A percentile compares a stretch with the other conserved stretches of the same genome.
These are phyloP conservation scores for Eucriotettix oculatus DNA, from an alignment of 2,888 invertebrate genomes.

Conservation along the genomic window DNA sequence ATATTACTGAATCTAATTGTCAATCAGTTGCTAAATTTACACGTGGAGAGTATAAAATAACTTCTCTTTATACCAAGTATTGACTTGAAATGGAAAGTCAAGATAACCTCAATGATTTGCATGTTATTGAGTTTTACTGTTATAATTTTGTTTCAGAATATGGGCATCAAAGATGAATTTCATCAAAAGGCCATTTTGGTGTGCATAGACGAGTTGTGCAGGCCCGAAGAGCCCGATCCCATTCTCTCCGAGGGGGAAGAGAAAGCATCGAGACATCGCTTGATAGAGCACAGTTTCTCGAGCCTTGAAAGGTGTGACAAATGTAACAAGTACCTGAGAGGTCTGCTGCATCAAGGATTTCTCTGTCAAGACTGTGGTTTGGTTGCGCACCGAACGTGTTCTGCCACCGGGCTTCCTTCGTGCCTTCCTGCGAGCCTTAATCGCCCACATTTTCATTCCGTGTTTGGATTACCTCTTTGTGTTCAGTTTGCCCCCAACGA, in stretches of 20 bases:
- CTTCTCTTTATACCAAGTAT: too few species aligned
- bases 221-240: conserved; percentile 2
- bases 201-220: conserved; percentile 46
- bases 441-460: conserved; percentile 23
- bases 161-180: conserved; percentile 58
- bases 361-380: conserved; percentile 55
- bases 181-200: conserved; percentile 51
- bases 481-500: conserved; percentile 40
- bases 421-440: conserved; percentile 30
- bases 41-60: too few species aligned
- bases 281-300: conserved; percentile 48
- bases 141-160: conserved; percentile 31
- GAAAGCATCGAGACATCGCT: conserved; percentile 23
- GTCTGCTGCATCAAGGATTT: conserved; percentile 51
- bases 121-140: too few species aligned
- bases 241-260: not conserved
- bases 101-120: too few species aligned
- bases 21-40: too few species aligned
- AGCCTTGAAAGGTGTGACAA: conserved; percentile 51
- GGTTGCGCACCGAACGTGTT: conserved; percentile 52
- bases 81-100: too few species aligned
- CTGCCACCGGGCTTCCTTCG: conserved; percentile 41
- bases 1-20: too few species aligned
- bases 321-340: conserved; percentile 53
- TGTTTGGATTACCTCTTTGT: conserved; percentile 46